A percentile compares a stretch with the other conserved stretches of the same genome.
phyloP scores from a whole-genome alignment of 2,888 invertebrate genomes.

The Mycalesis mineus region DNA sequence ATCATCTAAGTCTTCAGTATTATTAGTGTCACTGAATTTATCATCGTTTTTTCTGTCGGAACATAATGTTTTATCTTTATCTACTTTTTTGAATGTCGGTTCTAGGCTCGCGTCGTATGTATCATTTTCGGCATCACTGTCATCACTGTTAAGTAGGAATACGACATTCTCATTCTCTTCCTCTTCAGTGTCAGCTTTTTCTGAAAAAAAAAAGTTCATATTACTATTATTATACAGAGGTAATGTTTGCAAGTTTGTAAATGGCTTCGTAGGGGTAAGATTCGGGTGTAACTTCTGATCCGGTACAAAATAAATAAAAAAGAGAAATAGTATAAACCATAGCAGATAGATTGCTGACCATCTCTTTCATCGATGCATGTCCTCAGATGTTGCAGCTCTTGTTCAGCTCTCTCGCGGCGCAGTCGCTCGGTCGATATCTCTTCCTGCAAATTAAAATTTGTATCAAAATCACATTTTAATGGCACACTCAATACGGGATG shows the following conservation, averaged over 20 bases:
- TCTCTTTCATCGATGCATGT: slow-evolving; percentile 61
- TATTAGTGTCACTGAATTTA: slow-evolving; percentile 30
- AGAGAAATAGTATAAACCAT: no score
- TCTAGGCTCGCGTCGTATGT: slow-evolving; percentile 58
- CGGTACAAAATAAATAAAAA: no score
- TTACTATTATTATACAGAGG: no score
- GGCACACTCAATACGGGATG: no score
- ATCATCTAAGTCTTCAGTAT: slow-evolving; percentile 7
- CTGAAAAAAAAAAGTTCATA: slow-evolving; percentile 51
- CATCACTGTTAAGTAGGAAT: slow-evolving; percentile 45
- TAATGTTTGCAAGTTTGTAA: no score
- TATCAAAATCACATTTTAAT: no score
- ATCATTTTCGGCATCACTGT: slow-evolving; percentile 42
- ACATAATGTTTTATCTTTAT: slow-evolving; percentile 41
- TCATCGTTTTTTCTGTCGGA: slow-evolving; percentile 38
- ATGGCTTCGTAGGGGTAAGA: no score
- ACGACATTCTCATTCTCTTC: slow-evolving; percentile 38
- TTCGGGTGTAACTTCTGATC: no score
- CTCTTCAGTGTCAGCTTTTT: slow-evolving; percentile 43
- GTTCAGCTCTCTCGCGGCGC: slow-evolving; percentile 48
- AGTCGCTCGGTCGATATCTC: slow-evolving; percentile 47
- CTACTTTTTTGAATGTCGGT: slow-evolving; percentile 54
- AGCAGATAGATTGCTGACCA: slow-evolving; percentile 36
- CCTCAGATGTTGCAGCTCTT: slow-evolving; percentile 55
- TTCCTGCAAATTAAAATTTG: slow-evolving; percentile 38